Percentiles rank a stretch among this genome's conserved stretches.
These are phyloP conservation scores for Cinclus mexicanus DNA, from an alignment of 2,113 vertebrate species.

Conservation along the genomic window DNA sequence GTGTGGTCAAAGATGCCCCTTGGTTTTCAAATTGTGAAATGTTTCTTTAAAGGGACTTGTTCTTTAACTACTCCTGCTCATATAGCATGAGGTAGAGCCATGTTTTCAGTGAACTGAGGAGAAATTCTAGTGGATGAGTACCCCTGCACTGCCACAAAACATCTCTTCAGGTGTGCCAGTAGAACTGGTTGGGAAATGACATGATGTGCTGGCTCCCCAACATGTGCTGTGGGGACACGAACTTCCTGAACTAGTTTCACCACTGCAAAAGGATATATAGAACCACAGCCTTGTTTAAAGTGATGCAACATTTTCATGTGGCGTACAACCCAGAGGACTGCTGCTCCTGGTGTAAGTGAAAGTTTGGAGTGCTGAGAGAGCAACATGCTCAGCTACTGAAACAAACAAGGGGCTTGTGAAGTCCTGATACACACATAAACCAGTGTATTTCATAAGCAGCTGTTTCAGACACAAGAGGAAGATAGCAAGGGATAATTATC, in stretches of 20 bases:
- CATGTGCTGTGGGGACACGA: not conserved
- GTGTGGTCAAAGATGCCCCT: not conserved
- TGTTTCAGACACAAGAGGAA: not conserved
- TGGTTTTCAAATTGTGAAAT: not conserved
- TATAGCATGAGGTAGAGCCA: not conserved
- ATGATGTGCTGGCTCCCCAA: not conserved
- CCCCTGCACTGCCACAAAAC: not conserved
- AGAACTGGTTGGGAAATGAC: not conserved
- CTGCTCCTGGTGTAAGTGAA: not conserved
- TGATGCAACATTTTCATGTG: not conserved
- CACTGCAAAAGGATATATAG: not conserved
- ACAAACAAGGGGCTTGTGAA: not conserved
- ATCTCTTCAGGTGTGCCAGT: not conserved
- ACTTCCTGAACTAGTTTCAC: conserved; percentile 21
- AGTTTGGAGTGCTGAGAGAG: not conserved
- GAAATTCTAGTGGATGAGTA: not conserved
- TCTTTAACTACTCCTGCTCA: not conserved
- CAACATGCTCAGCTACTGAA: not conserved
- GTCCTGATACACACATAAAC: not conserved
- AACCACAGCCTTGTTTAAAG: not conserved
- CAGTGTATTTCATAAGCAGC: not conserved
- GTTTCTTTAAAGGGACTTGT: not conserved
- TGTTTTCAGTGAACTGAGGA: not conserved
- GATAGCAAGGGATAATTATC: not conserved
- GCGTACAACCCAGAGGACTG: not conserved